A percentile compares a stretch with the other conserved stretches of the same genome.
Evolutionary conservation across 2,113 vertebrate species (phyloP).

Genomic region (Coptodon rendalli): DNA sequence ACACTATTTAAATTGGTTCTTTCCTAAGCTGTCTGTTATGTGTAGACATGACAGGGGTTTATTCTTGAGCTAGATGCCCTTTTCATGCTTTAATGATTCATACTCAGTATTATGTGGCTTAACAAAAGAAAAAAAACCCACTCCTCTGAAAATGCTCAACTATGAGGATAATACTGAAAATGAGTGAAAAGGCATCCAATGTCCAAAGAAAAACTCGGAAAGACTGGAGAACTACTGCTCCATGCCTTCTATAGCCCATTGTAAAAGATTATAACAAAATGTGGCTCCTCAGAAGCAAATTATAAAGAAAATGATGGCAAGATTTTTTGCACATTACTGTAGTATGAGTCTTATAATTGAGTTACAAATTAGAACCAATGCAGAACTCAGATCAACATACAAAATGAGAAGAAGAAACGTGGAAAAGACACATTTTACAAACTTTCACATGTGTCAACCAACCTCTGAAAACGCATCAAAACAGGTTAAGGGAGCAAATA

Average conservation of each 20-base stretch:
- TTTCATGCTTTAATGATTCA: not conserved
- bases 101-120: not conserved
- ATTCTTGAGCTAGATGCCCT: rapidly evolving
- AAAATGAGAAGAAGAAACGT: not conserved
- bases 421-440: not conserved
- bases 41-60: not conserved
- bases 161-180: not conserved
- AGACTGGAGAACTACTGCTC: not conserved
- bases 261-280: not conserved
- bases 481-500: not conserved
- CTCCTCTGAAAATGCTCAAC: not conserved
- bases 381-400: not conserved
- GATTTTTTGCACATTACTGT: not conserved
- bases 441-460: not conserved
- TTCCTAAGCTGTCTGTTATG: not conserved
- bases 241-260: rapidly evolving
- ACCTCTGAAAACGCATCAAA: rapidly evolving
- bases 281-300: not conserved
- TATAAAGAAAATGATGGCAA: not conserved
- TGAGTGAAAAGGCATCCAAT: not conserved
- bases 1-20: not conserved
- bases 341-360: not conserved
- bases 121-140: rapidly evolving
- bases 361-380: not conserved
- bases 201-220: not conserved